A percentile compares a stretch with the other conserved stretches of the same genome.
These are phyloP conservation scores for Propsilocerus akamusi DNA, from an alignment of 1,140 invertebrate species.

Conservation along the genomic window DNA sequence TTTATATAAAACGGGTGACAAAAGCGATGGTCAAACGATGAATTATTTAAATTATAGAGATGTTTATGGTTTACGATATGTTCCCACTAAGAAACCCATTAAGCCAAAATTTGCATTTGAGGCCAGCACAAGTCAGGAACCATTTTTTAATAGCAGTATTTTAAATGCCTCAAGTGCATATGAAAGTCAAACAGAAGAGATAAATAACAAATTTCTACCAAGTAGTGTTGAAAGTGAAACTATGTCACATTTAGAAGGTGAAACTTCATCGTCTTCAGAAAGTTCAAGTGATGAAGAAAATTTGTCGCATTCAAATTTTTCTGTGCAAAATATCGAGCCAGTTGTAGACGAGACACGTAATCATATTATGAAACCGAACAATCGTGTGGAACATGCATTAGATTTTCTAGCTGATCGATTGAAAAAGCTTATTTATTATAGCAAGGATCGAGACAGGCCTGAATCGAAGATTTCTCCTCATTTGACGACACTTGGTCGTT, in stretches of 20 bases:
- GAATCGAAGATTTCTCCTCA: neutral
- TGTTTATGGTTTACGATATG: neutral
- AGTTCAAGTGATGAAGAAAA: neutral
- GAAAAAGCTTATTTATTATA: neutral
- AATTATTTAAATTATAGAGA: neutral
- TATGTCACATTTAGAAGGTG: neutral
- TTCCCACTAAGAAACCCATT: neutral
- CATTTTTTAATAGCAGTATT: neutral
- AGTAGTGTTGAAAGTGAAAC: neutral
- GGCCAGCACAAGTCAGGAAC: neutral
- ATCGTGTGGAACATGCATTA: neutral
- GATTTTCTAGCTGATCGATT: neutral
- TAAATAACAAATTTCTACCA: neutral
- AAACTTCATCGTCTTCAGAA: neutral
- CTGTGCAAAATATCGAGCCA: neutral
- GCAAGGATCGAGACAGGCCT: neutral
- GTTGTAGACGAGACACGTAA: neutral
- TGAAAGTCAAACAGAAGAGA: no score
- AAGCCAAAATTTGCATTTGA: neutral
- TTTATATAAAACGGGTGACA: no score
- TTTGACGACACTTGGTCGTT: slow-evolving; percentile 11
- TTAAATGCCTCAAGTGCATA: no score
- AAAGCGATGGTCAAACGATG: no score
- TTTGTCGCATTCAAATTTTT: neutral
- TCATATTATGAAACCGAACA: neutral